Evolutionary conservation across 1,140 invertebrate species (phyloP).

Genomic region (Agraylea sexmaculata): DNA sequence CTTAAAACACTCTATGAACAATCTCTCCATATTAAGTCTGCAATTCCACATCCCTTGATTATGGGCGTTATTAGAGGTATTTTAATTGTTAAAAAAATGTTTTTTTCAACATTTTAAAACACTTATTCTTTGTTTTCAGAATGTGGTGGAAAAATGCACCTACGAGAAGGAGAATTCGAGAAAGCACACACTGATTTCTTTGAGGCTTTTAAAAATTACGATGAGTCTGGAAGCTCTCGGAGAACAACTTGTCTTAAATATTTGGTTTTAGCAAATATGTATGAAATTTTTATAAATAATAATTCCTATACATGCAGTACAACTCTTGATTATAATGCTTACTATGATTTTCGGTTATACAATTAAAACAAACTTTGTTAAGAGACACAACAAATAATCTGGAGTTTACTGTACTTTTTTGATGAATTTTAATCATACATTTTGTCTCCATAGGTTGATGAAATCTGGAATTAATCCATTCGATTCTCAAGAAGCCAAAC

Average conservation of each 20-base stretch:
- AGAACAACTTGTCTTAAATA: slow-evolving; percentile 98
- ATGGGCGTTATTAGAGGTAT: slow-evolving; percentile 97
- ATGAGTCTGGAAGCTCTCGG: slow-evolving; percentile 96
- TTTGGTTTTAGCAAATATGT: slow-evolving; percentile 97
- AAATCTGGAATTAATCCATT: slow-evolving; percentile 99
- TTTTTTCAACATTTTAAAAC: background rate
- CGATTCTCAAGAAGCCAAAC: slow-evolving; percentile 99
- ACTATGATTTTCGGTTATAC: too few relatives aligned
- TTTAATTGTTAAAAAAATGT: background rate
- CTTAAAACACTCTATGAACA: slow-evolving; percentile 96
- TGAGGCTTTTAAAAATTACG: slow-evolving; percentile 99
- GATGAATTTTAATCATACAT: background rate
- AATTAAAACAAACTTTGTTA: too few relatives aligned
- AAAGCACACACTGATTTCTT: slow-evolving; percentile 99
- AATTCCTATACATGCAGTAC: slow-evolving; percentile 1
- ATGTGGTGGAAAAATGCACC: slow-evolving; percentile 99
- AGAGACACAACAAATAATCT: too few relatives aligned
- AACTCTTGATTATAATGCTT: too few relatives aligned
- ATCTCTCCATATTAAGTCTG: slow-evolving; percentile 96
- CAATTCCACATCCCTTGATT: slow-evolving; percentile 98
- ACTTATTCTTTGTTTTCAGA: slow-evolving; percentile 46
- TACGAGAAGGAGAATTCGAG: slow-evolving; percentile 96
- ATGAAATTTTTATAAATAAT: slow-evolving; percentile 22
- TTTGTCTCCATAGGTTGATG: slow-evolving; percentile 76
- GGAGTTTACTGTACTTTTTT: too few relatives aligned